Evolutionary conservation across 2,113 vertebrate genomes (phyloP).

Genomic region (Ptilonorhynchus violaceus): DNA sequence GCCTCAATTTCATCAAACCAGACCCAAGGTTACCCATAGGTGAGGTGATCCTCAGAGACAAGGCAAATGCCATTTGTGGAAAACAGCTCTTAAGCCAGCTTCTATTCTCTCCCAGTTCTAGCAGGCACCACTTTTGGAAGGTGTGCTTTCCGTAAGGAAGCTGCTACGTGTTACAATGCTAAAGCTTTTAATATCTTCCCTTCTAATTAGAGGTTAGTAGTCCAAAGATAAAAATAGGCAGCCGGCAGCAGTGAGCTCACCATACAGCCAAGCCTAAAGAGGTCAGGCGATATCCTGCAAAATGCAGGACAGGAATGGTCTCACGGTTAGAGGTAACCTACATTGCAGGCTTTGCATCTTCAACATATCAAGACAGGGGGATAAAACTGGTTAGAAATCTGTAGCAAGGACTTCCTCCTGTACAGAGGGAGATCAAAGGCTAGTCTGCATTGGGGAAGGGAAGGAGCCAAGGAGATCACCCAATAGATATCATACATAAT

Average conservation of each 20-base stretch:
- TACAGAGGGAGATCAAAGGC: background rate
- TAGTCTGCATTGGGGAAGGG: background rate
- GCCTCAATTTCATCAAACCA: background rate
- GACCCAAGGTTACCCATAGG: background rate
- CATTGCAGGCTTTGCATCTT: background rate
- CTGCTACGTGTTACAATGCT: background rate
- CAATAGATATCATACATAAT: background rate
- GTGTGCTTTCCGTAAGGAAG: background rate
- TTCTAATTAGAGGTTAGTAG: slow-evolving; percentile 52
- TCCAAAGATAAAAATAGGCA: slow-evolving; percentile 40
- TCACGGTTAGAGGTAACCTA: background rate
- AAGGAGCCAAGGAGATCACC: background rate
- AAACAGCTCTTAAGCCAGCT: background rate
- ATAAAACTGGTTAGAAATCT: background rate
- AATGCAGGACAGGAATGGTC: background rate
- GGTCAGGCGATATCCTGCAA: background rate
- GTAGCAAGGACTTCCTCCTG: background rate
- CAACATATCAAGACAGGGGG: rapidly evolving
- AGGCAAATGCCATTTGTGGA: background rate
- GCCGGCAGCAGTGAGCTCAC: background rate
- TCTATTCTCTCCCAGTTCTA: background rate
- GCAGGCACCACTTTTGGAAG: background rate
- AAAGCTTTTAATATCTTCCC: slow-evolving; percentile 28
- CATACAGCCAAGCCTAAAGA: background rate
- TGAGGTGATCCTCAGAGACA: background rate